Conservation (phyloP, 2,113 vertebrate genomes). For the Cynocephalus volans region DNA sequence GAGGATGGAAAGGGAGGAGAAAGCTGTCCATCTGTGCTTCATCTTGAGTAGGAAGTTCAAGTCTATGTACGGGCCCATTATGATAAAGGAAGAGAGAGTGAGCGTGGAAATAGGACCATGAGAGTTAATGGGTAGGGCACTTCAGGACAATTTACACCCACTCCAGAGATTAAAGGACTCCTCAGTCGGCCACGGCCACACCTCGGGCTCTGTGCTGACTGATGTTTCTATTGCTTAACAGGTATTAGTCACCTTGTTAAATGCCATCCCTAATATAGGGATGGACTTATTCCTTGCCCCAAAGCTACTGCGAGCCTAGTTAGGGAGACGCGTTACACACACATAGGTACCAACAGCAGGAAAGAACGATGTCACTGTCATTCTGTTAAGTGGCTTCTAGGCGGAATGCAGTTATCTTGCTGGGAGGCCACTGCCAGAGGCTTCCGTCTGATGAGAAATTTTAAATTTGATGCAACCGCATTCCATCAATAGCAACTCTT, state of each 20-base stretch:
- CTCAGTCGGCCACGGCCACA: neutral
- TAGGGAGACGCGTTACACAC: neutral
- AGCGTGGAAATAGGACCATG: rapidly evolving
- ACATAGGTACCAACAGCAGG: neutral
- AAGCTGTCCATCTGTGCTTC: too few relatives aligned
- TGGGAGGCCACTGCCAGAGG: neutral
- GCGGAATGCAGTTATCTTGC: slow-evolving; percentile 2
- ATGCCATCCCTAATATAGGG: neutral
- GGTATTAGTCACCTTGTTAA: slow-evolving; percentile 74
- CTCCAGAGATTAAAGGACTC: neutral
- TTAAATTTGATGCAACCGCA: neutral
- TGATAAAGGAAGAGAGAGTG: neutral
- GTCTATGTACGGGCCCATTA: neutral
- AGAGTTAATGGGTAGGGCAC: neutral
- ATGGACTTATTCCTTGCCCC: slow-evolving; percentile 64
- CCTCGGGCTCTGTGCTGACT: slow-evolving; percentile 47
- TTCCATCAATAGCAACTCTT: neutral
- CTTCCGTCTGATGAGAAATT: neutral
- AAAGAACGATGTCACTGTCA: neutral
- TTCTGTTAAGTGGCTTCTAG: neutral
- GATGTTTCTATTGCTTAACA: slow-evolving; percentile 67
- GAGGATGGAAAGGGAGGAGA: neutral
- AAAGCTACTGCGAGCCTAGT: slow-evolving; percentile 5
- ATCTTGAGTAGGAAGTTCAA: neutral
- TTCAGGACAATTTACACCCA: neutral